Conservation (phyloP, 37 sponge, comb jelly and placozoan genomes). For the Geodia barretti region DNA sequence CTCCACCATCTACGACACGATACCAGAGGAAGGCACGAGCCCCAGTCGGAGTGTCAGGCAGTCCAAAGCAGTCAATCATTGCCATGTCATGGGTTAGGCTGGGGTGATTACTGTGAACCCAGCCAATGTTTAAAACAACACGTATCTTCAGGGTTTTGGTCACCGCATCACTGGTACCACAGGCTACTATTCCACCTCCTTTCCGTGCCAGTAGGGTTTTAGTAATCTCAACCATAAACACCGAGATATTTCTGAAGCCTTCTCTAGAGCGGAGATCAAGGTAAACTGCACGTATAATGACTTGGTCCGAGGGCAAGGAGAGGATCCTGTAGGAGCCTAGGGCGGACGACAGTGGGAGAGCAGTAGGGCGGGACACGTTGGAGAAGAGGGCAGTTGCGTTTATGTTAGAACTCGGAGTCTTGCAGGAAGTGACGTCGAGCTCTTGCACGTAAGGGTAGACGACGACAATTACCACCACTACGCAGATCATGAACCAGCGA, state of each 20-base stretch:
- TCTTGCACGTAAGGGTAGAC: too few species aligned
- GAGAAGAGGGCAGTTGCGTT: too few species aligned
- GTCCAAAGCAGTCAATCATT: conserved; percentile 14
- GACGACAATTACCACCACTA: too few species aligned
- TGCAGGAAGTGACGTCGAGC: too few species aligned
- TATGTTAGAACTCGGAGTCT: too few species aligned
- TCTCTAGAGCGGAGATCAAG: not conserved
- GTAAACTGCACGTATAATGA: conserved; percentile 6
- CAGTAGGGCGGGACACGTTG: too few species aligned
- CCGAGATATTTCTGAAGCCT: not conserved
- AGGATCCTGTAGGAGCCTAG: too few species aligned
- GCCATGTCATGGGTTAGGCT: conserved; percentile 13
- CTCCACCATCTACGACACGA: not conserved
- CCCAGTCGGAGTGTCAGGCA: conserved; percentile 5
- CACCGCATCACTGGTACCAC: not conserved
- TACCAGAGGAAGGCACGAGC: not conserved
- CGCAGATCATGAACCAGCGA: too few species aligned
- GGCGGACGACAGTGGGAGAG: too few species aligned
- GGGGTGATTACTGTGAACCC: not conserved
- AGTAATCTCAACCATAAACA: conserved; percentile 7
- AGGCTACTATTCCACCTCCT: too few species aligned
- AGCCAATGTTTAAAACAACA: not conserved
- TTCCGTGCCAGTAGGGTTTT: not conserved
- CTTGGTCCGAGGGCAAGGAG: too few species aligned
- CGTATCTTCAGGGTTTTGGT: not conserved